Evolutionary conservation across 2,888 invertebrate species (phyloP).

Genomic region (Ophion obscuratus): DNA sequence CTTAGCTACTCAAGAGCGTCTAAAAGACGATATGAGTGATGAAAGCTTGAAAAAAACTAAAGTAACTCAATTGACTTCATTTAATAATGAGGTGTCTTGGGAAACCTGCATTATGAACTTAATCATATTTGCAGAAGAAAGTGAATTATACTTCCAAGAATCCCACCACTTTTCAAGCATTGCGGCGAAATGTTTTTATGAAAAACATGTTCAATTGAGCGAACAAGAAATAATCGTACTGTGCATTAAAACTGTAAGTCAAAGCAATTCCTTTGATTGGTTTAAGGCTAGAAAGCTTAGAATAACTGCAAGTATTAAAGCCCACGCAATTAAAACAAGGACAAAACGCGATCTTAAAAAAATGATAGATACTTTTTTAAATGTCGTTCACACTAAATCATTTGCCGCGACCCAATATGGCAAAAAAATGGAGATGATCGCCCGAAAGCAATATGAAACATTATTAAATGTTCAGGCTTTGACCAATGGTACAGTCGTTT

Average conservation of each 20-base stretch:
- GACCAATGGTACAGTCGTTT: constrained; percentile 38
- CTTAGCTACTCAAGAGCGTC: constrained; percentile 18
- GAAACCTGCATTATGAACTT: constrained; percentile 31
- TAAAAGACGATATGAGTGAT: neutral
- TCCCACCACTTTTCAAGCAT: constrained; percentile 1
- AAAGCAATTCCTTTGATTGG: constrained; percentile 13
- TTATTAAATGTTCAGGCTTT: constrained; percentile 28
- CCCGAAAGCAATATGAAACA: constrained; percentile 13
- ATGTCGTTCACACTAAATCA: constrained; percentile 28
- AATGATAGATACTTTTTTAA: constrained; percentile 41
- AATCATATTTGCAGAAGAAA: constrained; percentile 26
- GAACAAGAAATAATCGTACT: neutral
- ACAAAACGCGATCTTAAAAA: constrained; percentile 1
- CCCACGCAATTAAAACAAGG: constrained; percentile 53
- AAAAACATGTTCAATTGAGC: constrained; percentile 5
- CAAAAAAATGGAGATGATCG: constrained; percentile 2
- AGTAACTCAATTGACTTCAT: no score
- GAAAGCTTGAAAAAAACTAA: no score
- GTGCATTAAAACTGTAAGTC: constrained; percentile 4
- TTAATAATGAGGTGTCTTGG: neutral
- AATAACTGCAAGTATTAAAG: constrained; percentile 29
- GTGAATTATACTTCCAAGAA: constrained; percentile 17
- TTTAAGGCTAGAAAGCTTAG: constrained; percentile 29
- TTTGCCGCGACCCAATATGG: constrained; percentile 48
- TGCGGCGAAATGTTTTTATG: constrained; percentile 10